phyloP scores from a whole-genome alignment of 2,797 vertebrate species.

The Mus caroli region DNA sequence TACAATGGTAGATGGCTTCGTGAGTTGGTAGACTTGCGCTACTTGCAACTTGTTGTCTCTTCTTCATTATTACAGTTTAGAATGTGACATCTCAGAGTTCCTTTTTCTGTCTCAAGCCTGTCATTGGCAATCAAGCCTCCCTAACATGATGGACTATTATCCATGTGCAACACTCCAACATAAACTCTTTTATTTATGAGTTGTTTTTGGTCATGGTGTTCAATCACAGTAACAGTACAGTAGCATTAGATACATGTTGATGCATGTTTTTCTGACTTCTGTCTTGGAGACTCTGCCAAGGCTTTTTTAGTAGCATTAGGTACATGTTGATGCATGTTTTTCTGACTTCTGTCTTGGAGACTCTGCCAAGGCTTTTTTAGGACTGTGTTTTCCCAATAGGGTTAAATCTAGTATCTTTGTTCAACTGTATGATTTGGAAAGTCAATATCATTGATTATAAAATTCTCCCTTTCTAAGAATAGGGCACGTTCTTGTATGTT shows the following conservation, averaged over 20 bases:
- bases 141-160: background rate
- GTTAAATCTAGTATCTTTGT: background rate
- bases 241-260: no score
- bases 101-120: no score
- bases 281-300: background rate
- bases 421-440: background rate
- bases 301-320: no score
- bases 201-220: background rate
- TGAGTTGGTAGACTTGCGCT: background rate
- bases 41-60: background rate
- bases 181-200: background rate
- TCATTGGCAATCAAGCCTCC: background rate
- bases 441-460: background rate
- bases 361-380: background rate
- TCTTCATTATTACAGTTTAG: background rate
- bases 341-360: background rate
- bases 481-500: background rate
- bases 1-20: background rate
- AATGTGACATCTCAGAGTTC: background rate
- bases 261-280: background rate
- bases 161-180: background rate
- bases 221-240: background rate
- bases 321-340: background rate
- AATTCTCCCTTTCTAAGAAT: background rate
- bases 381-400: rapidly evolving